phyloP scores from a whole-genome alignment of 1,140 invertebrate genomes.

The Prorops nasuta region DNA sequence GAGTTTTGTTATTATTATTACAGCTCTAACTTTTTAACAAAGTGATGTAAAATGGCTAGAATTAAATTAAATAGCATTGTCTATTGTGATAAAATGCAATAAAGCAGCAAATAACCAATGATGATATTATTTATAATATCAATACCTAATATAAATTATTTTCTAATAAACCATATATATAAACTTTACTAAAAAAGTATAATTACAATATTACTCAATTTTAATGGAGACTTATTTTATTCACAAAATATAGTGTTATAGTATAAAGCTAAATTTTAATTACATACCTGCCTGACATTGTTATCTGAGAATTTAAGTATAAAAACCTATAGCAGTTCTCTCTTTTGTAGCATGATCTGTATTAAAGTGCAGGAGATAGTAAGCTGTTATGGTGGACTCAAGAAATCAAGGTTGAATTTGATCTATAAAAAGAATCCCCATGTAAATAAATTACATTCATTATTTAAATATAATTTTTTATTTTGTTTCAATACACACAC shows the following conservation, averaged over 20 bases:
- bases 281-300: constrained; percentile 38
- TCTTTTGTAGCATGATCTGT: constrained; percentile 25
- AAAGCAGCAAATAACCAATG: constrained; percentile 29
- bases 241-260: not conserved
- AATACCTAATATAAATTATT: constrained; percentile 29
- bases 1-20: not conserved
- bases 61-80: constrained; percentile 27
- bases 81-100: constrained; percentile 18
- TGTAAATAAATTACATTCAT: constrained; percentile 26
- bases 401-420: constrained; percentile 44
- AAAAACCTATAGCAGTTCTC: constrained; percentile 14
- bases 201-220: not conserved
- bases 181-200: not conserved
- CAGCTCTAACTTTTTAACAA: constrained; percentile 13
- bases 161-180: constrained; percentile 17
- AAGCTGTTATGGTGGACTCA: constrained; percentile 31
- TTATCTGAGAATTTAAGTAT: constrained; percentile 12
- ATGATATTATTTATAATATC: constrained; percentile 30
- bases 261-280: not conserved
- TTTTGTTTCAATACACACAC: constrained; percentile 28
- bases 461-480: constrained; percentile 22
- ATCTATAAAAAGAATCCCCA: constrained; percentile 53
- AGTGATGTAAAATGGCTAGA: constrained; percentile 27
- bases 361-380: constrained; percentile 31
- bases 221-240: constrained; percentile 1